Evolutionary conservation across 2,113 vertebrate species (phyloP), one percentile per base, ranked within the genome.

Genomic region (Sander vitreus): DNA sequence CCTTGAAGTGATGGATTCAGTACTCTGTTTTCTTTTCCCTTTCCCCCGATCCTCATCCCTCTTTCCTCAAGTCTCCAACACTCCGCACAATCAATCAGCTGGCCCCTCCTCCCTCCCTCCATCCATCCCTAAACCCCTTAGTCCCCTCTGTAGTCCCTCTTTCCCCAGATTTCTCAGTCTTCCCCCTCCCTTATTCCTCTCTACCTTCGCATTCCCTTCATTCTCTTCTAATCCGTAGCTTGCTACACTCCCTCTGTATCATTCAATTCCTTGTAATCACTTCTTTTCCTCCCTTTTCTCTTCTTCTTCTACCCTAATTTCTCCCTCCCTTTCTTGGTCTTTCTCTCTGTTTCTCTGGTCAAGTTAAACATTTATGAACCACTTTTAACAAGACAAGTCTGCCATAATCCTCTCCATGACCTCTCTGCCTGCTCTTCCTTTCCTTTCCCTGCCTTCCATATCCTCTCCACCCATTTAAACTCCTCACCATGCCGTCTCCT

Each of bases 1-100:
- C 48, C 62, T 63, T 18, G 0, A 71, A 86, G 94, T 96, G 96
- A 97, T 97, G 94, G 96, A 96, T 96, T 95, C 95, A 95, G 93
- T 95, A 92, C 88, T 94, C 94, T 95, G 89, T 93, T 96, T 97
- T 96, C 95, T 95, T 93, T 92, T 83, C 87, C 76, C 89, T 85
- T 81, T 90, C 81, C 86, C 73, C 80, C 80, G 91, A 88, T 90
- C 72, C 59, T 90, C 73, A 79, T 91, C 89, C 79, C 84, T 86
- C 87, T 89, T 89, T 91, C 88, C 90, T 87, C 88, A 93, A 96
- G 96, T 97, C 95, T 95, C 95, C 91, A 96, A 94, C 95, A 94
- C 95, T 93, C 95, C 84, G 89, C 83, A 91, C 95, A 93, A 97
- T 98, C 96, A 97, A 98, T 98, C 97, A 97, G 94, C 90, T 74